Evolutionary conservation across 2,888 invertebrate species (phyloP), one percentile per base, ranked within the genome.

Genomic region (Entomobrya proxima): DNA sequence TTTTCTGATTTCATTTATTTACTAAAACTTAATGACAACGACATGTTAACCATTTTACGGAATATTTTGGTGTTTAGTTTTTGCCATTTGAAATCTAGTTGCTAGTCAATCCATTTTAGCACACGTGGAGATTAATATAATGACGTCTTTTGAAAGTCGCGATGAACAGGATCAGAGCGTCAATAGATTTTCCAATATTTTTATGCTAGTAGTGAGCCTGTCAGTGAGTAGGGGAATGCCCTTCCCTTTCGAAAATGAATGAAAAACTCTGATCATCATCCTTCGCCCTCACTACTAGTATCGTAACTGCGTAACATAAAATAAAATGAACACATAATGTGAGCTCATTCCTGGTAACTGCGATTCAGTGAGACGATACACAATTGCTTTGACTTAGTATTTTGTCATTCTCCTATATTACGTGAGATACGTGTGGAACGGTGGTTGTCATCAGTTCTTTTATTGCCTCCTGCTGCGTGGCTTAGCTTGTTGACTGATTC

Each of bases 401-500:
- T 50, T 32, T 50, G 40, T 78, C 76, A 27, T 78, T 50, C 64
- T 72, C 81, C 74, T n/a, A 72, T 74, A 81, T 81, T 81, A 72
- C 35, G 74, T 72, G 74, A 58, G 72, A 81, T 21, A 72, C 21
- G 72, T 58, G 27, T 75, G 82, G 82, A 75, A 75, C 64, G 74
- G 75, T 58, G 74, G 72, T 47, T 82, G 82, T 82, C 82, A 75
- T 82, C 82, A 37, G 75, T n/a, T 75, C 82, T 75, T 82, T 82
- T 82, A 82, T 82, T 82, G 58, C 74, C 72, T 74, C 82, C 82
- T 50, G 64, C 64, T 82, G 82, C 64, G 74, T 37, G 75, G 82
- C 82, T 82, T 61, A 64, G 82, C 75, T 75, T 82, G 82, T 75
- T 75, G 82, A 82, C 82, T 82, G 82, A 82, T 82, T 82, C 75